phyloP scores from a whole-genome alignment of 2,888 invertebrate species.

The Macropis europaea region DNA sequence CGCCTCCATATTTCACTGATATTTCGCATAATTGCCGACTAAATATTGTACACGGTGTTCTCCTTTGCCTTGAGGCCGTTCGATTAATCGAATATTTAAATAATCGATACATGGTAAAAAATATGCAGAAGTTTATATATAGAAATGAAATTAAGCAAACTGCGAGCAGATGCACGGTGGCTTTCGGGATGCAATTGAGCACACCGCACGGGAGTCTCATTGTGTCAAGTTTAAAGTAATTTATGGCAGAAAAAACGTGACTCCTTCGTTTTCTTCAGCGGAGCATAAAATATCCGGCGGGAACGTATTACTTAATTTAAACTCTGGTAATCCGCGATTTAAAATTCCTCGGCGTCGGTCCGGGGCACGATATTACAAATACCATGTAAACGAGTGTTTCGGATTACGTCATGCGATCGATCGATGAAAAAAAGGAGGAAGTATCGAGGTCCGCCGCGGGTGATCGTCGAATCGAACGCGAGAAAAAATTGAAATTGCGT shows the following conservation, averaged over 20 bases:
- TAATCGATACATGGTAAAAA: not conserved
- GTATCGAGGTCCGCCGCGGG: conserved; percentile 19
- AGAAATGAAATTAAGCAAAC: not conserved
- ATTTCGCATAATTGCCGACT: no score
- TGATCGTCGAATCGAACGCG: conserved; percentile 8
- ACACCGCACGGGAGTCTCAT: not conserved
- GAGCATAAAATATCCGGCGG: not conserved
- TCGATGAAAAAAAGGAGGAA: conserved; percentile 18
- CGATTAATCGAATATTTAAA: no score
- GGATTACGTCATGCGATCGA: conserved; percentile 25
- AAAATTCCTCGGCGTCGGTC: conserved; percentile 4
- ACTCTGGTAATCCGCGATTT: conserved; percentile 11
- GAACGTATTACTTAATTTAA: conserved; percentile 15
- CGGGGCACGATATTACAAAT: conserved; percentile 10
- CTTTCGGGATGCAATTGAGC: conserved; percentile 14
- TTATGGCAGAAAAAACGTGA: conserved; percentile 10
- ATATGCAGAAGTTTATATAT: no score
- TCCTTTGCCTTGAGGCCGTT: no score
- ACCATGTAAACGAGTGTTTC: conserved; percentile 25
- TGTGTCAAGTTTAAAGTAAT: conserved; percentile 3
- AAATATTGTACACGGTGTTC: no score
- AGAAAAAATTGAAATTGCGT: conserved; percentile 21
- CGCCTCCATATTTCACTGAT: no score
- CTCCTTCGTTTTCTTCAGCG: not conserved
- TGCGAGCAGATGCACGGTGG: not conserved